Conservation (phyloP, 2,113 vertebrate species). For the Prinia subflava region DNA sequence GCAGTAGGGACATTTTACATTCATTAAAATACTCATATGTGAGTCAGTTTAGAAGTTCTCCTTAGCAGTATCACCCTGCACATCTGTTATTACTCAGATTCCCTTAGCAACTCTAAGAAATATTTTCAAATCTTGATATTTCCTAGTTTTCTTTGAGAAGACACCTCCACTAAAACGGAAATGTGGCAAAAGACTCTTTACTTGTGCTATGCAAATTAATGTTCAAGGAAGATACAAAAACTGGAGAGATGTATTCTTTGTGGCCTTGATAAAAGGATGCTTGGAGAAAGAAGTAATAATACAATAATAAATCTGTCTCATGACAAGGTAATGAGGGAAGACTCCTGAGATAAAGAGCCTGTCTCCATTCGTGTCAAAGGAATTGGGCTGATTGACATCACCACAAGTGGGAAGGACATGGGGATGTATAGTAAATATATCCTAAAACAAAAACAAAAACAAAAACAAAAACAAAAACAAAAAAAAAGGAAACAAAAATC, state of each 20-base stretch:
- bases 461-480: neutral
- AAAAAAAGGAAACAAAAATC: neutral
- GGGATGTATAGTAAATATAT: neutral
- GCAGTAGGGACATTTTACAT: neutral
- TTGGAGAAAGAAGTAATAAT: neutral
- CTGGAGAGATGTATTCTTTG: neutral
- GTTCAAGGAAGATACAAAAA: neutral
- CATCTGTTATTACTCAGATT: neutral
- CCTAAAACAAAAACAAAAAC: neutral
- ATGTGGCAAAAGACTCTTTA: neutral
- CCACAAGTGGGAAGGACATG: neutral
- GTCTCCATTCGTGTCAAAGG: accelerated
- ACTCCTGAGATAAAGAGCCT: neutral
- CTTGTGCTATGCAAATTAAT: neutral
- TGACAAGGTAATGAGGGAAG: neutral
- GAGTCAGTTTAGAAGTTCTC: neutral
- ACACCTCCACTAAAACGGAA: neutral
- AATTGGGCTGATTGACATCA: neutral
- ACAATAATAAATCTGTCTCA: neutral
- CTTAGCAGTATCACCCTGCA: neutral
- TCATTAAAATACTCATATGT: neutral
- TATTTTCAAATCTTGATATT: neutral
- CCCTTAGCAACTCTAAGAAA: neutral
- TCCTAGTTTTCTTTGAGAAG: neutral
- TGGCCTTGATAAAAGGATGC: neutral